A percentile compares a stretch with the other conserved stretches of the same genome.
phyloP scores from a whole-genome alignment of 2,888 invertebrate genomes.

The Sinopyrophorus schimmeli region DNA sequence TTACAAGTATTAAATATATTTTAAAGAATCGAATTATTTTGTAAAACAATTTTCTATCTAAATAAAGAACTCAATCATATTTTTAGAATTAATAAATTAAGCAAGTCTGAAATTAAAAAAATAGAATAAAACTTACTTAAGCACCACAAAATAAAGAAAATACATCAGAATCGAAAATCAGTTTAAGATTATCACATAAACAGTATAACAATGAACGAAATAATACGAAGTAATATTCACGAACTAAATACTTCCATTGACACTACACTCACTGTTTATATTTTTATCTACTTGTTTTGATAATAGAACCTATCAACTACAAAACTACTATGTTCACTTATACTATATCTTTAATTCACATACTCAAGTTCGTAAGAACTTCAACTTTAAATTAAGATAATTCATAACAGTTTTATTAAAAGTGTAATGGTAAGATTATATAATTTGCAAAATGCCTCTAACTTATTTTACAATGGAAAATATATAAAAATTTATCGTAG shows the following conservation, averaged over 20 bases:
- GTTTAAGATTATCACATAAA: constrained; percentile 25
- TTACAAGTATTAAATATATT: no score
- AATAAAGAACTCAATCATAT: constrained; percentile 15
- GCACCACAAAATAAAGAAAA: constrained; percentile 18
- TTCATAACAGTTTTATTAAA: constrained; percentile 28
- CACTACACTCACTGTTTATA: constrained; percentile 53
- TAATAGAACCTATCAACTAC: constrained; percentile 54
- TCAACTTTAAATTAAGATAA: constrained; percentile 24
- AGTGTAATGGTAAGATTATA: constrained; percentile 25
- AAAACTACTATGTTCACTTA: constrained; percentile 54
- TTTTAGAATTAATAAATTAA: constrained; percentile 10
- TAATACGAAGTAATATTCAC: constrained; percentile 20
- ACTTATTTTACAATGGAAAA: constrained; percentile 19
- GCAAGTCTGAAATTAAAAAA: constrained; percentile 8
- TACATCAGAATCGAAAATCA: constrained; percentile 16
- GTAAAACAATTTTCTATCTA: no score
- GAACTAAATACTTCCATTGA: constrained; percentile 46
- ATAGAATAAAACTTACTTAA: no score
- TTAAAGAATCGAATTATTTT: no score
- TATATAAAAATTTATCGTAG: constrained; percentile 29
- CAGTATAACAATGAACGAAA: constrained; percentile 23
- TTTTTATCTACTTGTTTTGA: constrained; percentile 51
- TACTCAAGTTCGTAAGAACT: constrained; percentile 37
- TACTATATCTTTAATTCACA: constrained; percentile 50
- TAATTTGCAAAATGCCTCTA: constrained; percentile 21